A percentile compares a stretch with the other conserved stretches of the same genome.
Conservation (phyloP, 2,888 invertebrate species). For the Andrena hattorfiana region DNA sequence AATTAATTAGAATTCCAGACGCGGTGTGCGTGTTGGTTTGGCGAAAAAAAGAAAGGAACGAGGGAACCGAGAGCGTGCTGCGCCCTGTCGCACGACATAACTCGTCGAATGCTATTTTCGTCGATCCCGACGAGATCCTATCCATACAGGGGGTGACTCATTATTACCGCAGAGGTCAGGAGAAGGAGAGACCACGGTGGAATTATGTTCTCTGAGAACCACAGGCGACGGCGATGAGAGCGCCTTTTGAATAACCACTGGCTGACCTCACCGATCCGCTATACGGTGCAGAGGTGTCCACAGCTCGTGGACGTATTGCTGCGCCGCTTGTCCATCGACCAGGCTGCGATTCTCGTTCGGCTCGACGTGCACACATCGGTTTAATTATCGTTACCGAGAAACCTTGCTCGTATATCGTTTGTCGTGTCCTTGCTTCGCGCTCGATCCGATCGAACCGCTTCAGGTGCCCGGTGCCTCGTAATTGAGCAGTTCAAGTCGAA, state of each 20-base stretch:
- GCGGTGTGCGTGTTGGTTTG: conserved; percentile 38
- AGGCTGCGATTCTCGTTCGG: conserved; percentile 26
- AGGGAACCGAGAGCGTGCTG: conserved; percentile 14
- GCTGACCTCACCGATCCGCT: conserved; percentile 46
- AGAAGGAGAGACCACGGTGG: conserved; percentile 37
- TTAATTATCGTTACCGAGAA: conserved; percentile 51
- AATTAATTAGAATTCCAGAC: conserved; percentile 62
- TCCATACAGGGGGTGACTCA: conserved; percentile 62
- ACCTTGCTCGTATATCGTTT: conserved; percentile 22
- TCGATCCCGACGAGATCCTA: conserved; percentile 59
- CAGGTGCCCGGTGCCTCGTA: conserved; percentile 25
- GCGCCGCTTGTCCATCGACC: conserved; percentile 7
- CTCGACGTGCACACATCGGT: conserved; percentile 28
- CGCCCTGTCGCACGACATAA: conserved; percentile 42
- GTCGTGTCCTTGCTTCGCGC: conserved; percentile 12
- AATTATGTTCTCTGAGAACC: conserved; percentile 57
- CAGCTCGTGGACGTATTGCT: conserved; percentile 1
- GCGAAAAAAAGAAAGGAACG: not conserved
- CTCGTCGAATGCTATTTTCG: conserved; percentile 63
- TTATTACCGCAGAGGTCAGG: conserved; percentile 66
- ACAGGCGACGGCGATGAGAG: conserved; percentile 30
- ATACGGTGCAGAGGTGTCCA: not conserved
- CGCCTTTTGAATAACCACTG: conserved; percentile 57
- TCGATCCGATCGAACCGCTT: conserved; percentile 11
- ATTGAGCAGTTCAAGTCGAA: conserved; percentile 38